Conservation (phyloP, 2,888 invertebrate genomes). For the Charanyca ferruginea region DNA sequence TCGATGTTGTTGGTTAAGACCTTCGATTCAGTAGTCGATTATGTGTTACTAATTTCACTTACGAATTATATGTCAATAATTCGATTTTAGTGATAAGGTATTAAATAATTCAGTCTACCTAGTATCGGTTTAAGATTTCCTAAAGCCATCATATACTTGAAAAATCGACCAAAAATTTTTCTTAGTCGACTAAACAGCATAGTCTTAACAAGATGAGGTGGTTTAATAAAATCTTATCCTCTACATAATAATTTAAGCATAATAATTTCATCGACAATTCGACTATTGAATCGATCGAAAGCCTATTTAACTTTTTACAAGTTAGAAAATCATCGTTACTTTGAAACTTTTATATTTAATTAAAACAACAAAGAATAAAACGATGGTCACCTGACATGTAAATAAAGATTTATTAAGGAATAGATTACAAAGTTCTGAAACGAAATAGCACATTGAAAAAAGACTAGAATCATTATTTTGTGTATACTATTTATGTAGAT, state of each 20-base stretch:
- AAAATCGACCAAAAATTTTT: slow-evolving; percentile 26
- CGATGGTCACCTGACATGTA: slow-evolving; percentile 38
- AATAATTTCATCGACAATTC: slow-evolving; percentile 34
- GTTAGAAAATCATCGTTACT: slow-evolving; percentile 27
- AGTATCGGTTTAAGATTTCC: slow-evolving; percentile 36
- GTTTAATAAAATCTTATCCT: slow-evolving; percentile 39
- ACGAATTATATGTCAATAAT: slow-evolving; percentile 60
- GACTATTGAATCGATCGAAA: slow-evolving; percentile 47
- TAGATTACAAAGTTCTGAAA: slow-evolving; percentile 58
- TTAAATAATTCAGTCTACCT: slow-evolving; percentile 5
- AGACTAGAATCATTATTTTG: slow-evolving; percentile 79
- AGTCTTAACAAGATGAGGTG: slow-evolving; percentile 10
- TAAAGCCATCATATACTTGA: slow-evolving; percentile 11
- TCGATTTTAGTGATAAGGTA: slow-evolving; percentile 50
- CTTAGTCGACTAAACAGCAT: slow-evolving; percentile 9
- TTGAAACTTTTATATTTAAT: slow-evolving; percentile 39
- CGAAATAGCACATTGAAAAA: slow-evolving; percentile 64
- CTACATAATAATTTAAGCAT: slow-evolving; percentile 39
- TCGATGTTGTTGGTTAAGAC: slow-evolving; percentile 34
- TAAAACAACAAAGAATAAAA: slow-evolving; percentile 24
- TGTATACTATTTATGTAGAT: slow-evolving; percentile 76
- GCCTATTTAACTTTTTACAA: slow-evolving; percentile 44
- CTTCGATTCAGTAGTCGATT: slow-evolving; percentile 55
- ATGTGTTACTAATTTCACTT: slow-evolving; percentile 41
- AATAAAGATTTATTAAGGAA: slow-evolving; percentile 48